Percentiles rank a stretch among this genome's conserved stretches.
Conservation (phyloP, 2,113 vertebrate genomes). For the Seriola dumerili region DNA sequence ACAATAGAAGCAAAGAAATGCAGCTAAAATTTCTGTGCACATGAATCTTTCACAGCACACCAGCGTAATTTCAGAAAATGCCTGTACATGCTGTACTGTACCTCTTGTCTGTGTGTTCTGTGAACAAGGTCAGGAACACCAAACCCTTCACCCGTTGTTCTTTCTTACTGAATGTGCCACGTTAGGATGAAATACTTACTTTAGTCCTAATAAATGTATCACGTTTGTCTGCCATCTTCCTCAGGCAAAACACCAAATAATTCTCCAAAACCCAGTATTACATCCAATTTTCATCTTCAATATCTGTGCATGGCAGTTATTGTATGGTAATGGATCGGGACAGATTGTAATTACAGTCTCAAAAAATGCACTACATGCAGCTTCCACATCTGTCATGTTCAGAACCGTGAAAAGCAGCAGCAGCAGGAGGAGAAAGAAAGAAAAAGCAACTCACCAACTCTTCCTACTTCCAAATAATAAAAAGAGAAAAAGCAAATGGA, state of each 20-base stretch:
- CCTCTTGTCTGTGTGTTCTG: not conserved
- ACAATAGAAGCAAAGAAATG: not conserved
- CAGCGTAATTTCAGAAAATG: not conserved
- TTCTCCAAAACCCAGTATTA: too few species aligned
- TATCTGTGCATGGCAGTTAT: not conserved
- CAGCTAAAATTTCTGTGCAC: not conserved
- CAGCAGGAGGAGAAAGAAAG: too few species aligned
- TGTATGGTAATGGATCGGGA: not conserved
- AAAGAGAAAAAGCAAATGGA: not conserved
- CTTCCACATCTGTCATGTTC: not conserved
- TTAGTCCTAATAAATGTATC: not conserved
- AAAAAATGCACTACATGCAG: too few species aligned
- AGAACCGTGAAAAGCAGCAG: not conserved
- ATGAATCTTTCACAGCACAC: not conserved
- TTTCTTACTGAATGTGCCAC: not conserved
- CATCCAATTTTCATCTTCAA: not conserved
- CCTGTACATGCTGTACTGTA: not conserved
- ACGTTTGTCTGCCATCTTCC: not conserved
- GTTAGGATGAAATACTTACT: not conserved
- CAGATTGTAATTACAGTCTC: not conserved
- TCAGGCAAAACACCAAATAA: not conserved
- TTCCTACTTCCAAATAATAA: too few species aligned
- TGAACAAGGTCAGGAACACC: not conserved
- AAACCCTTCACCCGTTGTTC: not conserved
- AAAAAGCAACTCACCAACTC: too few species aligned